Evolutionary conservation across 2,113 vertebrate genomes (phyloP).

Genomic region (Onychostruthus taczanowskii): DNA sequence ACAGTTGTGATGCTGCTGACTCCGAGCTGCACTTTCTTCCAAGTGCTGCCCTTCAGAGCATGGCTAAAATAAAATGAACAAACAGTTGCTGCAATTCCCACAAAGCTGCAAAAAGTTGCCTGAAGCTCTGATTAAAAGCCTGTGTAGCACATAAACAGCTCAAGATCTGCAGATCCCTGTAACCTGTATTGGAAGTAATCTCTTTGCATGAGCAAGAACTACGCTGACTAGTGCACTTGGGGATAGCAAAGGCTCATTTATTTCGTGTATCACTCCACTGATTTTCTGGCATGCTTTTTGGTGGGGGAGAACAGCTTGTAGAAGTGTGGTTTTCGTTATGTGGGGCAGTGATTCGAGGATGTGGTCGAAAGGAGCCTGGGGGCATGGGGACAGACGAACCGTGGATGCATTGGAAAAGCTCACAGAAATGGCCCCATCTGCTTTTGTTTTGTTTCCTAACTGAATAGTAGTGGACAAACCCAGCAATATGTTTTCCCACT

Average conservation of each 20-base stretch:
- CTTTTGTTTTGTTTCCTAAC: neutral
- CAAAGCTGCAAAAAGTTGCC: neutral
- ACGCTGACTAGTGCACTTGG: neutral
- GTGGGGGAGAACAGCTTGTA: neutral
- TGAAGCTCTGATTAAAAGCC: neutral
- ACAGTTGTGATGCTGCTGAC: neutral
- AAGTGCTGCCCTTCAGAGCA: neutral
- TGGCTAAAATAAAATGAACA: neutral
- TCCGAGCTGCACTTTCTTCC: neutral
- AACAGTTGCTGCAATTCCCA: neutral
- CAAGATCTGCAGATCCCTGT: neutral
- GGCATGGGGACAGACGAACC: rapidly evolving
- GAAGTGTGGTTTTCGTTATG: neutral
- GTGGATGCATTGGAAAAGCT: neutral
- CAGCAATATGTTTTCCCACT: neutral
- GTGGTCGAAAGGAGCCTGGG: neutral
- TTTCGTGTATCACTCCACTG: neutral
- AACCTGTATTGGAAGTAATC: neutral
- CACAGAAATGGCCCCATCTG: neutral
- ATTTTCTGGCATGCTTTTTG: neutral
- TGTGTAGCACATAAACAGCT: neutral
- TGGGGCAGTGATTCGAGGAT: neutral
- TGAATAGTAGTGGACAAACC: neutral
- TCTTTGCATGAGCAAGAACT: neutral
- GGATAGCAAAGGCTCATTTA: neutral